Percentiles rank a stretch among this genome's conserved stretches.
These are phyloP conservation scores for Ditula angustiorana DNA, from an alignment of 2,888 invertebrate genomes.

Conservation along the genomic window DNA sequence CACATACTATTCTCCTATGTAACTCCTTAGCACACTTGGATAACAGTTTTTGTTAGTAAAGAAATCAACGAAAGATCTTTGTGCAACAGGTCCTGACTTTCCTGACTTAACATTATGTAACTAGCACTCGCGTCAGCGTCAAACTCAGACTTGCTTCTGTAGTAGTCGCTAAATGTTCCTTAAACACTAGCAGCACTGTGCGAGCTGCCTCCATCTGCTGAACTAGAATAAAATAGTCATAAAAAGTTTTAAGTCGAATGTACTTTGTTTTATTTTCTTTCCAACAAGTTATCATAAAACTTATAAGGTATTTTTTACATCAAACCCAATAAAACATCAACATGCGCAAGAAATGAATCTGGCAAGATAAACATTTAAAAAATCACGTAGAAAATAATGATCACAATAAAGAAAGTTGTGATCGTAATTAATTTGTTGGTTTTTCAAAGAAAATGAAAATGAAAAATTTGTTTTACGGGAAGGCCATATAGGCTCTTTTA, in stretches of 20 bases:
- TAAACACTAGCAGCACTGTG: background rate
- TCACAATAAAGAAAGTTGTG: too few relatives aligned
- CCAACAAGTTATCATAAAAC: too few relatives aligned
- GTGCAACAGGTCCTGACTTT: background rate
- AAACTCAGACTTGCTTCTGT: background rate
- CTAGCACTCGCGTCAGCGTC: background rate
- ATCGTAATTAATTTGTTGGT: too few relatives aligned
- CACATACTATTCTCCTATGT: background rate
- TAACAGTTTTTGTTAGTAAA: background rate
- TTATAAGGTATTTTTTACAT: too few relatives aligned
- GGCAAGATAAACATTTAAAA: too few relatives aligned
- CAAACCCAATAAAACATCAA: too few relatives aligned
- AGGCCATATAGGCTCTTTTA: too few relatives aligned
- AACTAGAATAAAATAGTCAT: background rate
- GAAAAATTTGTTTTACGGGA: too few relatives aligned
- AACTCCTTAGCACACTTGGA: too few relatives aligned
- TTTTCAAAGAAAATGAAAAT: too few relatives aligned
- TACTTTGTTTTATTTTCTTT: slow-evolving; percentile 1
- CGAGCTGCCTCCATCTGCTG: background rate
- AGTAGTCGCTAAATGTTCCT: background rate
- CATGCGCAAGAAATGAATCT: too few relatives aligned
- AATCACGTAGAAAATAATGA: too few relatives aligned
- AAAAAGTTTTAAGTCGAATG: background rate
- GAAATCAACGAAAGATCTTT: background rate
- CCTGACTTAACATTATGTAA: background rate